A percentile compares a stretch with the other conserved stretches of the same genome.
Conservation (phyloP, 2,888 invertebrate species). For the Cyrtodaria siliqua region DNA sequence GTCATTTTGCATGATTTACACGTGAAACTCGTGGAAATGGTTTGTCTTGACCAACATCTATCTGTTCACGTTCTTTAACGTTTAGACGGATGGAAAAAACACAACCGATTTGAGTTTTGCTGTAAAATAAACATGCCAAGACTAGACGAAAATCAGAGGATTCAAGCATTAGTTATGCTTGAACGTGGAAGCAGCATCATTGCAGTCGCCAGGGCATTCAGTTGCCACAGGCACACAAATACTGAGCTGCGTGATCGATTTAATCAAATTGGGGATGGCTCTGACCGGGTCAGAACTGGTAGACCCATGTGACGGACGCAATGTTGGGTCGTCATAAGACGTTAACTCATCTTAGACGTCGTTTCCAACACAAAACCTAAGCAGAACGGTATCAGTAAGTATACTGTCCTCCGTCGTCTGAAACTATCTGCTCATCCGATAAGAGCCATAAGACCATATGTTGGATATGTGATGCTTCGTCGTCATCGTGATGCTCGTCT, state of each 20-base stretch:
- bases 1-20: too few species aligned
- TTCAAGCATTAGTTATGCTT: conserved; percentile 10
- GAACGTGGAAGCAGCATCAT: conserved; percentile 5
- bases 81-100: neutral
- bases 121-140: conserved; percentile 8
- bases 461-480: too few species aligned
- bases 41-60: too few species aligned
- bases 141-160: neutral
- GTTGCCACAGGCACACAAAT: conserved; percentile 17
- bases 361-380: too few species aligned
- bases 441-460: too few species aligned
- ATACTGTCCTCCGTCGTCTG: too few species aligned
- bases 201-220: conserved; percentile 13
- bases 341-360: too few species aligned
- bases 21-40: too few species aligned
- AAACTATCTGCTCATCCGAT: too few species aligned
- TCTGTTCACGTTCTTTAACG: neutral
- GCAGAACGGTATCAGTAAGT: too few species aligned
- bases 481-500: too few species aligned
- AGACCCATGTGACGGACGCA: neutral
- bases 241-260: conserved; percentile 1
- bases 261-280: neutral
- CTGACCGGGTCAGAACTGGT: conserved; percentile 5
- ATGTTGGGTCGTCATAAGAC: too few species aligned
- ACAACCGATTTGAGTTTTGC: neutral